Conservation (phyloP, 2,113 vertebrate species). For the Etheostoma cragini region DNA sequence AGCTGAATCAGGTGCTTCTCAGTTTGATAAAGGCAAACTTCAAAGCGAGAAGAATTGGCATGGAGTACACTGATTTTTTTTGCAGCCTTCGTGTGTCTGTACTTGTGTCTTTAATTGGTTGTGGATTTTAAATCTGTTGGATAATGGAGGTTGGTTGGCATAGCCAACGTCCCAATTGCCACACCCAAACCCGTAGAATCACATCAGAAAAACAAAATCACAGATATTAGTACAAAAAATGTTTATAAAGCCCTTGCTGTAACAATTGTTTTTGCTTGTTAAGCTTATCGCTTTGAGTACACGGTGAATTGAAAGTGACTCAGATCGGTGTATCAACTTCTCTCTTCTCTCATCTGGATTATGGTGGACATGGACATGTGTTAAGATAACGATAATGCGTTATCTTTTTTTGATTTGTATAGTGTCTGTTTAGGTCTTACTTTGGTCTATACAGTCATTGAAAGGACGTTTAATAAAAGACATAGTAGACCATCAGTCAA, state of each 20-base stretch:
- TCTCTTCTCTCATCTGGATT: not conserved
- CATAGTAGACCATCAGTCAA: no score
- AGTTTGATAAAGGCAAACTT: not conserved
- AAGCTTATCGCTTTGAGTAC: not conserved
- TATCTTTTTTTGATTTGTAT: no score
- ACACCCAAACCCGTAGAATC: not conserved
- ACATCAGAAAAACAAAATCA: not conserved
- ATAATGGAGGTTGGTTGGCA: not conserved
- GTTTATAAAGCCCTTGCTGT: not conserved
- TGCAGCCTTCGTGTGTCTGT: not conserved
- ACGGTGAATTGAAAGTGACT: not conserved
- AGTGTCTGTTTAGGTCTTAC: no score
- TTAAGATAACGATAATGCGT: no score
- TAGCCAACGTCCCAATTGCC: not conserved
- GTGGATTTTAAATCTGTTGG: not conserved
- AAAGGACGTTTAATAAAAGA: no score
- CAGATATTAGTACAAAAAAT: no score
- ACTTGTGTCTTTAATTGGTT: not conserved
- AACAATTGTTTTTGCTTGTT: not conserved
- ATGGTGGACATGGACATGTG: not conserved
- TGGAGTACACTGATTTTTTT: not conserved
- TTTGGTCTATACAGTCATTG: no score
- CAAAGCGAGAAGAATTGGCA: not conserved
- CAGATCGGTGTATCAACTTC: not conserved
- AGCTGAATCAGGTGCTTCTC: not conserved